phyloP scores from a whole-genome alignment of 2,113 vertebrate species.

The Python bivittatus region DNA sequence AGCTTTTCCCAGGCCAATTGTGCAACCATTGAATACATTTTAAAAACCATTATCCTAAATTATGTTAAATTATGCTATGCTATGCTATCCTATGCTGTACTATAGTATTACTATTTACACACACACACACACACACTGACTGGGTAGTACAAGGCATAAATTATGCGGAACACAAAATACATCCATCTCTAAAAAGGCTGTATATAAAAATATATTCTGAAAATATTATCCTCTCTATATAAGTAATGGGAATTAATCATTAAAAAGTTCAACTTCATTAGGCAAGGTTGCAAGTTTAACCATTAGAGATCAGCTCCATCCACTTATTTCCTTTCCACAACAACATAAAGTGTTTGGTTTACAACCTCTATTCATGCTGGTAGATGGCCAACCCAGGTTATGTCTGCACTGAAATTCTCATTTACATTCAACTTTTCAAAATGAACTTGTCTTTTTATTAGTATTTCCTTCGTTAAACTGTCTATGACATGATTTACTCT shows the following conservation, averaged over 20 bases:
- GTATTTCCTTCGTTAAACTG: slow-evolving; percentile 53
- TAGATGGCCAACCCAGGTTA: slow-evolving; percentile 13
- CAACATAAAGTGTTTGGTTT: not conserved
- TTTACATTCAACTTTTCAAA: slow-evolving; percentile 39
- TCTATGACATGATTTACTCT: slow-evolving; percentile 39
- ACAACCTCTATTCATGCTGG: not conserved
- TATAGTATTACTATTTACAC: not conserved
- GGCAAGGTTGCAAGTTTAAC: slow-evolving; percentile 36
- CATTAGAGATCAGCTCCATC: not conserved
- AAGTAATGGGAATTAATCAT: slow-evolving; percentile 22
- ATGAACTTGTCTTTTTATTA: slow-evolving; percentile 50
- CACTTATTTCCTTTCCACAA: not conserved
- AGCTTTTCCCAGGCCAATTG: not conserved
- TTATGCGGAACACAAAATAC: slow-evolving; percentile 20
- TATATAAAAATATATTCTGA: slow-evolving; percentile 32
- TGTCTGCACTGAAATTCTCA: slow-evolving; percentile 18
- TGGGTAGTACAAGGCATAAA: not conserved
- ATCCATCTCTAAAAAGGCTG: slow-evolving; percentile 41
- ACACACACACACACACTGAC: not conserved
- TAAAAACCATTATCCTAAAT: not conserved
- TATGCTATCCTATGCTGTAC: not conserved
- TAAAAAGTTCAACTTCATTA: slow-evolving; percentile 9
- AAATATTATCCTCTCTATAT: slow-evolving; percentile 28
- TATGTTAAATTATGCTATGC: not conserved
- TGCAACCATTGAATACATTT: not conserved